Evolutionary conservation across 64 coral and sea anemone genomes (phyloP).

Genomic region (Stichodactyla helianthus): DNA sequence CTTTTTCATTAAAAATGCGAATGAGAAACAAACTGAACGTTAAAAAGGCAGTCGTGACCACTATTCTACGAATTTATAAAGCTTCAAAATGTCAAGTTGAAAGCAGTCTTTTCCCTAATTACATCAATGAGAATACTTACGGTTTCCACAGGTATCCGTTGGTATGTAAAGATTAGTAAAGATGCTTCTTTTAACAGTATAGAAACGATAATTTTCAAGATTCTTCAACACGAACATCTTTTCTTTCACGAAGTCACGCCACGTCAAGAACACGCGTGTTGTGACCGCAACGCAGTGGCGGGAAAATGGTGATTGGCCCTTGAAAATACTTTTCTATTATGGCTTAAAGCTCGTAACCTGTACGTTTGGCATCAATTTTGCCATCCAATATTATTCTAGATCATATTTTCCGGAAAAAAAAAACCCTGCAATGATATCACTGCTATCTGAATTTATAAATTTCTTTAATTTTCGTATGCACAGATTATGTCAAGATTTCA

Average conservation of each 20-base stretch:
- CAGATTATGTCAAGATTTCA: not conserved
- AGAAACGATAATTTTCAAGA: not conserved
- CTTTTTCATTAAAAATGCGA: no score
- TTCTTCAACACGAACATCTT: not conserved
- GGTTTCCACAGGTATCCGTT: not conserved
- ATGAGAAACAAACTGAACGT: no score
- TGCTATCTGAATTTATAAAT: not conserved
- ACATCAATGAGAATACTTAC: not conserved
- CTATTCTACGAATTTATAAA: not conserved
- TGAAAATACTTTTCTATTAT: not conserved
- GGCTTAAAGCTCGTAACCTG: not conserved
- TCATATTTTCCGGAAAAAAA: not conserved
- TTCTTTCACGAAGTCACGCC: not conserved
- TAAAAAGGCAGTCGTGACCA: not conserved
- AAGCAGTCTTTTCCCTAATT: not conserved
- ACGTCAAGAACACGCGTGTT: not conserved
- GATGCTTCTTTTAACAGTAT: not conserved
- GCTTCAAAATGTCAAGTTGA: not conserved
- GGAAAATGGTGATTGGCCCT: not conserved
- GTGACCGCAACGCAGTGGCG: not conserved
- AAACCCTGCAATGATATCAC: not conserved
- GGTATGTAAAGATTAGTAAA: not conserved
- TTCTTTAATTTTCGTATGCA: not conserved
- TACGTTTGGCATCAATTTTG: not conserved
- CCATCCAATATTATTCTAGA: not conserved